Evolutionary conservation across 2,888 invertebrate species (phyloP), one percentile per base, ranked within the genome.

Genomic region (Bellardia pandia): DNA sequence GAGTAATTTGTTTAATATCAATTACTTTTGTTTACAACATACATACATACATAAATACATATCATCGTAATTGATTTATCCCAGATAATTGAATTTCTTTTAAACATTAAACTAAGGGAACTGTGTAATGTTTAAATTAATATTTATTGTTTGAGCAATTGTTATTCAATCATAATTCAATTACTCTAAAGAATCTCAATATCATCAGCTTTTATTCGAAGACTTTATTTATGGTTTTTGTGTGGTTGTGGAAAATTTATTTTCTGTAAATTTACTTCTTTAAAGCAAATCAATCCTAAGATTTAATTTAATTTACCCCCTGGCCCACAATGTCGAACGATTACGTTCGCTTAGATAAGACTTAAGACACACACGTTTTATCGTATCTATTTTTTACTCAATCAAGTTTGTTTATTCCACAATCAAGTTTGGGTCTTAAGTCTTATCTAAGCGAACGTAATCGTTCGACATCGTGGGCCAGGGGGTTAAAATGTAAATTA

Each of bases 1-100:
- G 37, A 37, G 45, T 45, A 30, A 64, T 64, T 37, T 33, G 3
- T 71, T 40, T 62, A n/a, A 62, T 53, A 62, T 30, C 23, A 80
- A 72, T 80, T 53, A 72, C 42, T 72, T 72, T 81, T 56, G 37
- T 56, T 16, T 64, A 16, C 42, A 66, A 56, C 23, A 23, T 23
- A 23, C 23, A 1, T 23, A 23, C 23, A 23, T 23, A 23, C 23
- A 23, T 23, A 23, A 6, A 40, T 53, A 42, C 62, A 30, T 33
- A n/a, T 53, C 9, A 45, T 62, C 23, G 42, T 56, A 9, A 76
- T 71, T 69, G 53, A 71, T 76, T 76, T 76, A 60, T n/a, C 51
- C 53, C 14, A 62, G 76, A 71, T 76, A 76, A 83, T 76, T 71
- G 33, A 76, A 71, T 69, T 83, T 71, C 42, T 30, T 69, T 69